Conservation (phyloP, 2,797 vertebrate species). For the Hapalemur alaotrensis region DNA sequence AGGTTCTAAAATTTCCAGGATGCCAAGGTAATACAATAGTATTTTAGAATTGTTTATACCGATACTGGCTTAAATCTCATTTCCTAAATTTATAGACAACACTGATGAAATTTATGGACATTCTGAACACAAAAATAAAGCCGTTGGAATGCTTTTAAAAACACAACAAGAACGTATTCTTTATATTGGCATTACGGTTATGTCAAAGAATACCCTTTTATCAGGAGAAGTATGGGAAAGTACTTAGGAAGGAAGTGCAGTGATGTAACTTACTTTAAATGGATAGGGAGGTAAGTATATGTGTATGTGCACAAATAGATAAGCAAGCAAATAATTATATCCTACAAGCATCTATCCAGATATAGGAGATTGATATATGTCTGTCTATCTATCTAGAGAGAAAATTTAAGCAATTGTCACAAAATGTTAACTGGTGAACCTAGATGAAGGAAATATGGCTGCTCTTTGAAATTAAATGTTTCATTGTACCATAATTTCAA, state of each 20-base stretch:
- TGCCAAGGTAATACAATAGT: neutral
- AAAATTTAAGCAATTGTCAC: constrained; percentile 29
- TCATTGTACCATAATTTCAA: constrained; percentile 57
- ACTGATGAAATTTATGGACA: neutral
- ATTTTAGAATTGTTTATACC: constrained; percentile 16
- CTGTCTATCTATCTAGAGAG: neutral
- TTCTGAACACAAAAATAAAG: constrained; percentile 42
- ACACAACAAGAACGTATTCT: neutral
- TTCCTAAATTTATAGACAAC: constrained; percentile 31
- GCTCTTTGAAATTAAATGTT: constrained; percentile 48
- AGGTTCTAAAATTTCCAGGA: constrained; percentile 38
- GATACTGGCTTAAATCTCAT: neutral
- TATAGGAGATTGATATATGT: neutral
- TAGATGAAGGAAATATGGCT: neutral
- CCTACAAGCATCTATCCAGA: neutral
- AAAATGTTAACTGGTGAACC: constrained; percentile 33
- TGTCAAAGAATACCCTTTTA: neutral
- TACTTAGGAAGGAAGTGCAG: neutral
- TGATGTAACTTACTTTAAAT: constrained; percentile 1
- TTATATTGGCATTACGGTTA: neutral
- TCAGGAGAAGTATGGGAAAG: neutral
- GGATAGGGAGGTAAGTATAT: neutral
- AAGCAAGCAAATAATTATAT: neutral
- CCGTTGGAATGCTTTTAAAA: neutral
- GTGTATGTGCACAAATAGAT: neutral